Percentiles rank a stretch among this genome's conserved stretches.
Conservation (phyloP, 2,797 vertebrate genomes). For the Agapornis canus region DNA sequence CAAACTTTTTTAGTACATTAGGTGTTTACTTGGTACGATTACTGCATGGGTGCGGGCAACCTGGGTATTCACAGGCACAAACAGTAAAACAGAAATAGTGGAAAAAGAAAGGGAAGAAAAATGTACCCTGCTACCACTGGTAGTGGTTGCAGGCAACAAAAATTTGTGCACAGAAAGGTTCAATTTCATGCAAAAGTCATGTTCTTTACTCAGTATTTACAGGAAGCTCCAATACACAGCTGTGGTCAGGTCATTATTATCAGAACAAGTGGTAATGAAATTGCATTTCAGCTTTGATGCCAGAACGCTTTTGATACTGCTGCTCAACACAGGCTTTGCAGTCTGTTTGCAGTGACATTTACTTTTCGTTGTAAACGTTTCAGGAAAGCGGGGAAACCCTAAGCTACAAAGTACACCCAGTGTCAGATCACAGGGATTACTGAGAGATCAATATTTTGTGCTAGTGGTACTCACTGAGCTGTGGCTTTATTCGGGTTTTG, state of each 20-base stretch:
- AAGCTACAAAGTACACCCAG: neutral
- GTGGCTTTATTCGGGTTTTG: neutral
- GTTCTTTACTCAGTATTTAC: neutral
- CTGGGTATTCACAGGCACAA: neutral
- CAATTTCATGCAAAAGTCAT: neutral
- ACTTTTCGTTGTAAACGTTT: conserved; percentile 23
- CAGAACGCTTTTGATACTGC: neutral
- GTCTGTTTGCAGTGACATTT: conserved; percentile 22
- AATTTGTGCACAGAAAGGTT: neutral
- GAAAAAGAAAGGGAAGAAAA: neutral
- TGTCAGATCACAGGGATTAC: conserved; percentile 12
- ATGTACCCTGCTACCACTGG: neutral
- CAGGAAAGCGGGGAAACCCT: conserved; percentile 1
- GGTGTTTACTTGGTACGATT: neutral
- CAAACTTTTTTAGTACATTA: neutral
- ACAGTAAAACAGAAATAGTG: neutral
- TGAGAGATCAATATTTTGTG: neutral
- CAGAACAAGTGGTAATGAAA: neutral
- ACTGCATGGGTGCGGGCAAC: neutral
- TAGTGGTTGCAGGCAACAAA: neutral
- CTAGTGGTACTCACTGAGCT: neutral
- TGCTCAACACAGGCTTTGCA: neutral
- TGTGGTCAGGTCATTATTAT: neutral
- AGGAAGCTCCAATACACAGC: neutral
- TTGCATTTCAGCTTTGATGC: conserved; percentile 4